A percentile compares a stretch with the other conserved stretches of the same genome.
Conservation (phyloP, 2,113 vertebrate species). For the Cyanoliseus patagonus region DNA sequence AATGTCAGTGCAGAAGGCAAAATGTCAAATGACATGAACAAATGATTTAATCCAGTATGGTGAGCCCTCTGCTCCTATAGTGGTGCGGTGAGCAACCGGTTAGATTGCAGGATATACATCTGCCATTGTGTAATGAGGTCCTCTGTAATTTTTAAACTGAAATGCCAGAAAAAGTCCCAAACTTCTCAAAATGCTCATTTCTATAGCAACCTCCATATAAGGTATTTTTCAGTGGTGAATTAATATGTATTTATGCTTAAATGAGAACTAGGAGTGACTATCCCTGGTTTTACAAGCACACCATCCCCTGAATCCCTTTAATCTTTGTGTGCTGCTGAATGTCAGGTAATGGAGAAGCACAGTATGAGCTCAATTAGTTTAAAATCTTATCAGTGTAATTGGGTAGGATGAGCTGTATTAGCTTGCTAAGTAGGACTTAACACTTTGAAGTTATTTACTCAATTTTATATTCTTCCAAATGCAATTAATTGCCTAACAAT, state of each 20-base stretch:
- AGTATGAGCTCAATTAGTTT: conserved; percentile 61
- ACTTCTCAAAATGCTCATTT: not conserved
- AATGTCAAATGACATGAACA: conserved; percentile 33
- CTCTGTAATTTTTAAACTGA: conserved; percentile 30
- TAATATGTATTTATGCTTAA: conserved; percentile 19
- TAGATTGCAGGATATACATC: not conserved
- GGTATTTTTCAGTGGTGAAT: not conserved
- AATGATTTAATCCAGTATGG: not conserved
- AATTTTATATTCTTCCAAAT: conserved; percentile 26
- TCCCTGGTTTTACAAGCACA: conserved; percentile 15
- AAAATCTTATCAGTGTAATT: conserved; percentile 60
- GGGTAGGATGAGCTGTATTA: conserved; percentile 40
- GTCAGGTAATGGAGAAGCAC: conserved; percentile 45
- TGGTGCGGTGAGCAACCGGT: not conserved
- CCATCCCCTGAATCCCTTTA: not conserved
- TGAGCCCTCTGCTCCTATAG: not conserved
- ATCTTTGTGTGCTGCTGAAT: conserved; percentile 20
- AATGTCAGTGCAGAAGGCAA: conserved; percentile 16
- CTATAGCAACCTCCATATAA: not conserved
- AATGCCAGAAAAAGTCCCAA: not conserved
- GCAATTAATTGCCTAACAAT: conserved; percentile 33
- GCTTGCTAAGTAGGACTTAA: conserved; percentile 42
- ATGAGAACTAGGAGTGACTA: not conserved
- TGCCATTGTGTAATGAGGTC: not conserved
- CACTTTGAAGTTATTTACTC: conserved; percentile 59